Evolutionary conservation across 1,140 invertebrate species (phyloP).

Genomic region (Drosophila equinoxialis): DNA sequence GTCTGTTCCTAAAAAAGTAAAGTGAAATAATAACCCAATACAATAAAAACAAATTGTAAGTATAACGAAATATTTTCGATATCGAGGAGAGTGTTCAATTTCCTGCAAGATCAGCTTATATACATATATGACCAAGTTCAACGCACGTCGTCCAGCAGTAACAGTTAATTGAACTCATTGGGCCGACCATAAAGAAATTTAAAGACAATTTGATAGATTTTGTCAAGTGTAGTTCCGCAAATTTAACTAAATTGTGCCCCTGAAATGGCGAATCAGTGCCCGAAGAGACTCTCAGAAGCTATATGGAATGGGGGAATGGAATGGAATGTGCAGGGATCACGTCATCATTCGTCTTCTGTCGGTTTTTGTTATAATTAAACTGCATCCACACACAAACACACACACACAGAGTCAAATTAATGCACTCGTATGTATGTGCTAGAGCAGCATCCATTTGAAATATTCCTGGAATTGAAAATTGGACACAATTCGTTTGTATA

Average conservation of each 20-base stretch:
- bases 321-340: conserved; percentile 49
- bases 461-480: conserved; percentile 49
- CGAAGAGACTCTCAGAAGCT: background rate
- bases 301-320: background rate
- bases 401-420: conserved; percentile 15
- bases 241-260: conserved; percentile 52
- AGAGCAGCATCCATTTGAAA: conserved; percentile 40
- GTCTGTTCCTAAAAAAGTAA: conserved; percentile 23
- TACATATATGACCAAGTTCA: conserved; percentile 50
- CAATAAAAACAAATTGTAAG: conserved; percentile 31
- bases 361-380: conserved; percentile 72
- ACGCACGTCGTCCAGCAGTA: conserved; percentile 25
- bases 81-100: conserved; percentile 10
- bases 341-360: conserved; percentile 63
- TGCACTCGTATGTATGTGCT: conserved; percentile 1
- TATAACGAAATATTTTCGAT: conserved; percentile 26
- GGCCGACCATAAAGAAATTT: conserved; percentile 29
- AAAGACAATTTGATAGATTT: conserved; percentile 16
- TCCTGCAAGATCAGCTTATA: conserved; percentile 42
- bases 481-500: conserved; percentile 20
- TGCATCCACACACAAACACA: conserved; percentile 43
- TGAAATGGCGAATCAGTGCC: conserved; percentile 14
- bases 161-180: conserved; percentile 63
- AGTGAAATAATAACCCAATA: conserved; percentile 9
- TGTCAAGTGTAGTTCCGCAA: conserved; percentile 47